Evolutionary conservation across 2,888 invertebrate species (phyloP), one percentile per base, ranked within the genome.

Genomic region (Camponotus fellah): DNA sequence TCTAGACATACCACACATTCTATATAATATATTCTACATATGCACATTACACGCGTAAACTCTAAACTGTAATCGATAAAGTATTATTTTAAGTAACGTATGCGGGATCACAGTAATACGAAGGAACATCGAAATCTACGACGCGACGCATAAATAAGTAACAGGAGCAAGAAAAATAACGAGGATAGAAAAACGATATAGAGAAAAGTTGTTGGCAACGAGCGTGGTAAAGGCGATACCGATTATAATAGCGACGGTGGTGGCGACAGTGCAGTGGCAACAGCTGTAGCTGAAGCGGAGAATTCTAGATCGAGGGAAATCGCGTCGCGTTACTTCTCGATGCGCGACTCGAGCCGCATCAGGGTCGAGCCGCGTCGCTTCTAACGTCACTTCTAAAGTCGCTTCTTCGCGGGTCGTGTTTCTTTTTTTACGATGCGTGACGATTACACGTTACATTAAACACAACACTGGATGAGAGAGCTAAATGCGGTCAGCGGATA

Each of bases 241-340:
- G 53, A 8, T 53, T 53, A n/a, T 53, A 53, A 53, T n/a, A 49
- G 49, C n/a, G 6, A 49, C 53, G 32, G 14, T 58, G 43, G 26
- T 26, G n/a, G 62, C 32, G 32, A 62, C 75, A 75, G 62, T 34
- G 34, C 37, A 21, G 62, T 62, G 75, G 75, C 46, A 75, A 75
- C 75, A 75, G 75, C 75, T 75, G 64, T 75, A 75, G 74, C n/a
- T 14, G 6, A 56, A 34, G 62, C 34, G 32, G 12, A 76, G 12
- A 53, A 12, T 14, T 76, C 64, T 66, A 53, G 64, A 34, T n/a
- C n/a, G 32, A 8, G 6, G 14, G n/a, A 17, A n/a, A n/a, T 60
- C 32, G 60, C 8, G 10, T 49, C 32, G 26, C 10, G 32, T 49
- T 69, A 49, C n/a, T 46, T 49, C 46, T 32, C 4, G 49, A 53